phyloP scores from a whole-genome alignment of 1,140 invertebrate genomes.

The Telenomus remus region DNA sequence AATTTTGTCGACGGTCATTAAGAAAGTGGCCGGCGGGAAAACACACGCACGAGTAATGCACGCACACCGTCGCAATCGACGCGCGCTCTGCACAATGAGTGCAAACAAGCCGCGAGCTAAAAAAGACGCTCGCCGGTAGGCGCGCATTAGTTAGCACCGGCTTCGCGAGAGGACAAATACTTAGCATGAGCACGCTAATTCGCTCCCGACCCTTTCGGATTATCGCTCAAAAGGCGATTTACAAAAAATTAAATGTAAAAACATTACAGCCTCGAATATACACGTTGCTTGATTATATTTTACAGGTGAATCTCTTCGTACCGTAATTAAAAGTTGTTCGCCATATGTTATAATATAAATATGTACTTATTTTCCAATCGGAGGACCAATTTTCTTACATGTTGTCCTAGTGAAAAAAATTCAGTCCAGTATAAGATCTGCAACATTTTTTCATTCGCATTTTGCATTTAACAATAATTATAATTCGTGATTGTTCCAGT shows the following conservation, averaged over 20 bases:
- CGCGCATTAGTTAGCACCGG: slow-evolving; percentile 59
- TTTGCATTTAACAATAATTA: too few relatives aligned
- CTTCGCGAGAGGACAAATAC: slow-evolving; percentile 56
- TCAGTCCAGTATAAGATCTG: too few relatives aligned
- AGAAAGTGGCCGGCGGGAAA: slow-evolving; percentile 55
- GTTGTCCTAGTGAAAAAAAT: too few relatives aligned
- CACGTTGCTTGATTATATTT: slow-evolving; percentile 15
- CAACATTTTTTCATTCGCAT: too few relatives aligned
- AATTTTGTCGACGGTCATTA: slow-evolving; percentile 59
- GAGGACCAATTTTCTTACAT: too few relatives aligned
- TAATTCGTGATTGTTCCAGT: too few relatives aligned
- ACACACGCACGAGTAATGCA: slow-evolving; percentile 24
- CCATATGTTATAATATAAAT: too few relatives aligned
- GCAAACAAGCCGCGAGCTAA: slow-evolving; percentile 51
- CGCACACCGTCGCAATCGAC: neutral
- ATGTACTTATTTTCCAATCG: too few relatives aligned
- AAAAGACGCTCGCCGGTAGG: slow-evolving; percentile 43
- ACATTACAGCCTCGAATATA: neutral
- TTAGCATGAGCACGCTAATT: slow-evolving; percentile 56
- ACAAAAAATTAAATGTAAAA: too few relatives aligned
- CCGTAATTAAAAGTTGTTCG: too few relatives aligned
- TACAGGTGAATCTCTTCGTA: neutral
- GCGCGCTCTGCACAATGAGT: slow-evolving; percentile 31
- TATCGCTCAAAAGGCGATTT: slow-evolving; percentile 37
- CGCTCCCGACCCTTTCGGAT: slow-evolving; percentile 43